Conservation (phyloP, 2,113 vertebrate species). For the Cavia aperea region DNA sequence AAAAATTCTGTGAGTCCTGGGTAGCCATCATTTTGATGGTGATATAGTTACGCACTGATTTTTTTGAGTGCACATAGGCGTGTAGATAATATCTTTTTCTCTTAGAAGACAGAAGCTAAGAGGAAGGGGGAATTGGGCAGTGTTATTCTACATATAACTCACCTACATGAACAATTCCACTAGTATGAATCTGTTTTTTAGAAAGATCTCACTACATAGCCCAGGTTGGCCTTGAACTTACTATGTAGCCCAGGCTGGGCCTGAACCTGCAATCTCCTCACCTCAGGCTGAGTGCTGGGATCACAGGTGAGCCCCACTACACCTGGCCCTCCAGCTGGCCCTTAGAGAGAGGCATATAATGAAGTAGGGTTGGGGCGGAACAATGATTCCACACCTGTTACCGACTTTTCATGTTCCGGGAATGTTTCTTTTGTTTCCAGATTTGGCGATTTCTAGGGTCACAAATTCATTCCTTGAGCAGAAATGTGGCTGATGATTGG, state of each 20-base stretch:
- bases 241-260: neutral
- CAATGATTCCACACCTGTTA: neutral
- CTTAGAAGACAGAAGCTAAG: neutral
- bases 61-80: neutral
- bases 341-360: neutral
- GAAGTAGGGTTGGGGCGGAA: neutral
- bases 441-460: neutral
- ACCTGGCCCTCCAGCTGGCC: neutral
- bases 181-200: neutral
- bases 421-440: neutral
- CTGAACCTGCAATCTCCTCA: neutral
- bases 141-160: neutral
- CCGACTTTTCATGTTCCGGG: neutral
- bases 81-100: neutral
- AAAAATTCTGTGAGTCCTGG: neutral
- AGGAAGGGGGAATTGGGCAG: neutral
- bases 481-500: neutral
- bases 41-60: neutral
- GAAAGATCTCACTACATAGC: neutral
- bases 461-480: neutral
- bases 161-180: neutral
- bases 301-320: neutral
- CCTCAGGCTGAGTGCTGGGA: neutral
- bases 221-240: neutral
- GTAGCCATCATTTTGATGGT: neutral